Percentiles rank a stretch among this genome's conserved stretches.
Evolutionary conservation across 2,113 vertebrate species (phyloP).

Genomic region (Aspidoscelis tigris): DNA sequence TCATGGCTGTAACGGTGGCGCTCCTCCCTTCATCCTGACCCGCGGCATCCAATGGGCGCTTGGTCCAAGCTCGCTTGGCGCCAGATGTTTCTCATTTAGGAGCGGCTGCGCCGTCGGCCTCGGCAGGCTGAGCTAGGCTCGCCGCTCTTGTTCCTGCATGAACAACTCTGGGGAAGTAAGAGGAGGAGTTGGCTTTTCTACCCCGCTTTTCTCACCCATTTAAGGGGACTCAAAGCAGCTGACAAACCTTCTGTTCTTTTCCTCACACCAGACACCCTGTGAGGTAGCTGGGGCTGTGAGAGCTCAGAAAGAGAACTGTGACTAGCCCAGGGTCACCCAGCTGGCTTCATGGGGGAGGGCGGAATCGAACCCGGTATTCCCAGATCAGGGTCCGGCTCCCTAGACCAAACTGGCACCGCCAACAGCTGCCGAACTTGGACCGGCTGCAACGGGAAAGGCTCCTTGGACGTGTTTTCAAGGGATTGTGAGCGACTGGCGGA

Average conservation of each 20-base stretch:
- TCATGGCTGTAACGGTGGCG: background rate
- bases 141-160: background rate
- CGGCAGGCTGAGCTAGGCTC: background rate
- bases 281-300: too few species aligned
- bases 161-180: background rate
- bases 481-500: background rate
- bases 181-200: too few species aligned
- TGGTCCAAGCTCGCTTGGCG: slow-evolving; percentile 12
- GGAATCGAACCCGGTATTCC: too few species aligned
- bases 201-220: too few species aligned
- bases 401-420: background rate
- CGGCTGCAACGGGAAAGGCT: too few species aligned
- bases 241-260: too few species aligned
- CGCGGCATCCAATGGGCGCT: slow-evolving; percentile 37
- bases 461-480: background rate
- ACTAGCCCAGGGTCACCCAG: too few species aligned
- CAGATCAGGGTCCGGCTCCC: too few species aligned
- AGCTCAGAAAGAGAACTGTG: too few species aligned
- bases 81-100: slow-evolving; percentile 16
- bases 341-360: too few species aligned
- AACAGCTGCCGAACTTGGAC: background rate
- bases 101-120: background rate
- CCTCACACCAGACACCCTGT: too few species aligned
- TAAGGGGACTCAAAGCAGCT: too few species aligned
- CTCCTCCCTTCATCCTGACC: slow-evolving; percentile 27